Base-by-base conservation (phyloP, 2,888 invertebrate genomes). In the Thymelicus acteon region DNA sequence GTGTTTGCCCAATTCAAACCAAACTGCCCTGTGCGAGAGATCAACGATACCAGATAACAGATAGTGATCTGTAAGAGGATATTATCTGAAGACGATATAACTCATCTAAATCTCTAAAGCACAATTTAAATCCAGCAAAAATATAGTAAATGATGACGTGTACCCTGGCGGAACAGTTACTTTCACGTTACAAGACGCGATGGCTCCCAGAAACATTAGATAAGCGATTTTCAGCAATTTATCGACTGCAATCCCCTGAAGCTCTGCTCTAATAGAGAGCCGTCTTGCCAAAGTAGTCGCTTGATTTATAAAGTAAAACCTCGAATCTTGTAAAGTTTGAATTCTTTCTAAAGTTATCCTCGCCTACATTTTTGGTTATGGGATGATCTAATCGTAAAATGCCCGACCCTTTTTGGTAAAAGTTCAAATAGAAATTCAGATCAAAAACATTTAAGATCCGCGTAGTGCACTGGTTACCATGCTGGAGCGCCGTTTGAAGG, bases 161-260 rank as follows among this genome's bases (percentile, higher is more conserved):
- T 19, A 52, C 60, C 40, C 52, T 39, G 63, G 31, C 47, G 61
- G 39, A 62, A 37, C 62, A 15, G 37, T 63, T 63, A 63, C 39
- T 63, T 15, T 39, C 13, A 15, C 13, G 63, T 52, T 63, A 63
- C 63, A 63, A 63, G 62, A 47, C 63, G 62, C 54, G 57, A 37
- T 37, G 13, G 31, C 57, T 57, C 37, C 13, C 57, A 13, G 57
- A 57, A 13, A 57, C 73, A 72, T 68, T 69, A 69, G 66, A 69
- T 72, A 65, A 69, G 60, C 68, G 61, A 72, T 73, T 68, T 72
- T 13, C 54, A 54, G 47, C 52, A 54, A 68, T 68, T 62, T 68
- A 68, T 68, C 48, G 61, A 61, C 49, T 57, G 65, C 49, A 44
- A 19, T 19, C 49, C 40, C 49, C 40, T 13, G n/a, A 24, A 52